Conservation (phyloP, 1,140 invertebrate genomes). For the Hermatobates lingyangjiaoensis region DNA sequence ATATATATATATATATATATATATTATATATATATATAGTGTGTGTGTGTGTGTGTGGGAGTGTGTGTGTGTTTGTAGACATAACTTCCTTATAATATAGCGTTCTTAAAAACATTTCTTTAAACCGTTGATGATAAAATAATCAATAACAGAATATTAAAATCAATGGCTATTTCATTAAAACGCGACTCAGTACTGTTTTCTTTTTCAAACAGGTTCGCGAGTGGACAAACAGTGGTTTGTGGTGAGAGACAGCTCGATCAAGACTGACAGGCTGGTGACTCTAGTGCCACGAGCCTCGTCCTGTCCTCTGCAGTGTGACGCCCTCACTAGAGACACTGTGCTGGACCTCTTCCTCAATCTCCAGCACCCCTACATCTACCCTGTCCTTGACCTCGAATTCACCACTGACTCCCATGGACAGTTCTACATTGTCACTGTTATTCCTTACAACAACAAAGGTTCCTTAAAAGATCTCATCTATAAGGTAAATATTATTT, state of each 20-base stretch:
- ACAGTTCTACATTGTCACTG: constrained; percentile 40
- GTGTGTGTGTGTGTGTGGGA: too few relatives aligned
- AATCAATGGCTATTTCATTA: too few relatives aligned
- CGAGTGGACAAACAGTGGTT: constrained; percentile 78
- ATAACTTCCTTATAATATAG: too few relatives aligned
- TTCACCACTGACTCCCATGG: constrained; percentile 28
- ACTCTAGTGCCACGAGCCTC: constrained; percentile 48
- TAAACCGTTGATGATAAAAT: too few relatives aligned
- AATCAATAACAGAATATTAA: too few relatives aligned
- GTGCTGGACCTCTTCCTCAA: constrained; percentile 64
- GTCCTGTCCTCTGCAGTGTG: constrained; percentile 31
- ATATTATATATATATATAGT: too few relatives aligned
- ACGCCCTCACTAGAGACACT: constrained; percentile 33
- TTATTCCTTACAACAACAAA: constrained; percentile 60
- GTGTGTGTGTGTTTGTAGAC: too few relatives aligned
- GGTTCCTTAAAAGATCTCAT: constrained; percentile 79
- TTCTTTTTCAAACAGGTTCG: too few relatives aligned
- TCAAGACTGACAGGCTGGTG: constrained; percentile 64
- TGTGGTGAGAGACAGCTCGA: constrained; percentile 53
- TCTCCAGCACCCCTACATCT: constrained; percentile 79
- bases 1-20: too few relatives aligned
- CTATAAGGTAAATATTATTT: constrained; percentile 42
- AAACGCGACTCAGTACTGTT: too few relatives aligned
- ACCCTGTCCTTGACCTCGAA: constrained; percentile 68
- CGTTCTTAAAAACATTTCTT: too few relatives aligned